Conservation (phyloP, 1,140 invertebrate genomes). For the Diabrotica virgifera region DNA sequence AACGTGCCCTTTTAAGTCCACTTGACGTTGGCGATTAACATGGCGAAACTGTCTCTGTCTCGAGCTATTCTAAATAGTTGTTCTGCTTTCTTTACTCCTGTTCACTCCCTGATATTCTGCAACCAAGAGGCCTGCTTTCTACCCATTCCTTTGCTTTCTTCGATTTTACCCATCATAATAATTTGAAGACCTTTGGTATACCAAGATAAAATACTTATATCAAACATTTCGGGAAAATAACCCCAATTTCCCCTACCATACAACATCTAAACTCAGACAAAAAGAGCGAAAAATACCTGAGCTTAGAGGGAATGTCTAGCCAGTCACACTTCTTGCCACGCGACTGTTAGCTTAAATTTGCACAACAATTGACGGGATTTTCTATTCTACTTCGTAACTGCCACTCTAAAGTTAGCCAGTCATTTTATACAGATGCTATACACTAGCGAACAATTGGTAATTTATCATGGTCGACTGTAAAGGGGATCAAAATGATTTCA, state of each 20-base stretch:
- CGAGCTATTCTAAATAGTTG: no score
- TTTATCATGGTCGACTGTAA: slow-evolving; percentile 9
- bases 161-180: no score
- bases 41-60: no score
- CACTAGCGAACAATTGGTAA: background rate
- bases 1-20: no score
- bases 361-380: slow-evolving; percentile 23
- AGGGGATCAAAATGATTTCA: slow-evolving; percentile 17
- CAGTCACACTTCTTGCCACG: slow-evolving; percentile 23
- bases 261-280: background rate
- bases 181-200: no score
- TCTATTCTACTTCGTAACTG: slow-evolving; percentile 20
- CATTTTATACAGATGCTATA: background rate
- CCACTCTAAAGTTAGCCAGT: background rate
- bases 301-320: slow-evolving; percentile 12
- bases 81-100: no score
- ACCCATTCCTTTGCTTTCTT: no score
- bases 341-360: slow-evolving; percentile 24
- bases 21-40: no score
- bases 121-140: no score
- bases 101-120: no score
- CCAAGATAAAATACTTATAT: no score
- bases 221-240: no score
- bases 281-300: slow-evolving; percentile 7
- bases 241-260: background rate